Evolutionary conservation across 2,888 invertebrate species (phyloP).

Genomic region (Heteromyza rotundicornis): DNA sequence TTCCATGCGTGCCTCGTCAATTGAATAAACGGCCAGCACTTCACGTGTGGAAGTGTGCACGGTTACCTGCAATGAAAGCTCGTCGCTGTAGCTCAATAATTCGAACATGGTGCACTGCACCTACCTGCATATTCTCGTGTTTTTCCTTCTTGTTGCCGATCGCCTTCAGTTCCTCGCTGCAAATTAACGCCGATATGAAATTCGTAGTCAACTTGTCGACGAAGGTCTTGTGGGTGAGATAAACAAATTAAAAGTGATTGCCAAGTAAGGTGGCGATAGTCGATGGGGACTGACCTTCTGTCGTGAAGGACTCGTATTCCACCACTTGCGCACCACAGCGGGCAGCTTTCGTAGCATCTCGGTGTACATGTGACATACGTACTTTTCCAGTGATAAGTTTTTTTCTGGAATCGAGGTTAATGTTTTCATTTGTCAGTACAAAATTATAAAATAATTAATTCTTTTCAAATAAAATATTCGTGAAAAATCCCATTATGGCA

Average conservation of each 20-base stretch:
- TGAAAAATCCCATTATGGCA: conserved; percentile 21
- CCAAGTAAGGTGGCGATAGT: too few relatives aligned
- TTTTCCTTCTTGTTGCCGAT: conserved; percentile 66
- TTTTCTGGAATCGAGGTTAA: too few relatives aligned
- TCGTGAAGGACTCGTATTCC: conserved; percentile 71
- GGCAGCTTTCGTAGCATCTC: conserved; percentile 71
- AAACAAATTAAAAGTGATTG: too few relatives aligned
- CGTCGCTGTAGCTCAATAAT: too few relatives aligned
- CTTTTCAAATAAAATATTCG: background rate
- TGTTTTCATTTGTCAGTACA: too few relatives aligned
- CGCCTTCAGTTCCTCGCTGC: conserved; percentile 70
- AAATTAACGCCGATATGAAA: conserved; percentile 73
- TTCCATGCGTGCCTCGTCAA: conserved; percentile 81
- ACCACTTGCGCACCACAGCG: conserved; percentile 80
- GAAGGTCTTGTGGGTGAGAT: too few relatives aligned
- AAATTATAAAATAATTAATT: background rate
- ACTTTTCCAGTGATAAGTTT: conserved; percentile 52
- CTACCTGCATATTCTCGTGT: conserved; percentile 71
- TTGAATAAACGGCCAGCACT: conserved; percentile 79
- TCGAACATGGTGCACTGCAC: too few relatives aligned
- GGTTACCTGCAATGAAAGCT: conserved; percentile 69
- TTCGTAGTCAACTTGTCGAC: conserved; percentile 74
- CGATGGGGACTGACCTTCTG: too few relatives aligned
- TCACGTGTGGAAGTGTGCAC: conserved; percentile 76
- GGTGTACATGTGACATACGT: conserved; percentile 72